A percentile compares a stretch with the other conserved stretches of the same genome.
Evolutionary conservation across 2,797 vertebrate species (phyloP).

Genomic region (Neosilurus hyrtlii): DNA sequence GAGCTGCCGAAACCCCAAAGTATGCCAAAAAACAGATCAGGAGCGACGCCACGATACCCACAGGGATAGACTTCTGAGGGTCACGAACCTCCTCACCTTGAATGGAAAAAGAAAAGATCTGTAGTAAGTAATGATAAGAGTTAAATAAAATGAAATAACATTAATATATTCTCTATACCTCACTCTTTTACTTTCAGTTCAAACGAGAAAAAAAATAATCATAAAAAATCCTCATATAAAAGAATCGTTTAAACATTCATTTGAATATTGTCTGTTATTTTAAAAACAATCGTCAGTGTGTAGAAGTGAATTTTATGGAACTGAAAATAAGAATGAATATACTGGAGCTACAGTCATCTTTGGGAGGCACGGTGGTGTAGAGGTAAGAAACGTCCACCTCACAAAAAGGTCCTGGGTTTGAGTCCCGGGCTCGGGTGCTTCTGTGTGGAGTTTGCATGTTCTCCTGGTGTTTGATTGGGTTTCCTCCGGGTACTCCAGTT

Average conservation of each 20-base stretch:
- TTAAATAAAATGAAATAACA: background rate
- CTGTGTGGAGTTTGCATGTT: too few species aligned
- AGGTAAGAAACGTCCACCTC: too few species aligned
- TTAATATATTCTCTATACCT: background rate
- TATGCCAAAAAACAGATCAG: slow-evolving; percentile 85
- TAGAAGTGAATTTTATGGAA: background rate
- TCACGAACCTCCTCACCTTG: slow-evolving; percentile 84
- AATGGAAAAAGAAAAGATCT: background rate
- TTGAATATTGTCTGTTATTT: background rate
- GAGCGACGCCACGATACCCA: slow-evolving; percentile 78
- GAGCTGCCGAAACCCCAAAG: slow-evolving; percentile 81
- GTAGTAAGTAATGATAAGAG: background rate
- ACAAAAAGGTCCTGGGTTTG: too few species aligned
- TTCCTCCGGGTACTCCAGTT: too few species aligned
- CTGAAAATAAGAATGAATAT: background rate
- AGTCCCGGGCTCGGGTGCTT: too few species aligned
- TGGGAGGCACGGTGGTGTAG: too few species aligned
- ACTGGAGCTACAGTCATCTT: background rate
- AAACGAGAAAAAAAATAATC: background rate
- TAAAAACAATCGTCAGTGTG: background rate
- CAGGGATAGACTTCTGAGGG: slow-evolving; percentile 82
- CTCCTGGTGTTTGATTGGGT: too few species aligned
- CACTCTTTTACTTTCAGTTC: background rate
- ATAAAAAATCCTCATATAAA: background rate
- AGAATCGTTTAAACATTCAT: background rate